A percentile compares a stretch with the other conserved stretches of the same genome.
Evolutionary conservation across 2,113 vertebrate species (phyloP).

Genomic region (Archocentrus centrarchus): DNA sequence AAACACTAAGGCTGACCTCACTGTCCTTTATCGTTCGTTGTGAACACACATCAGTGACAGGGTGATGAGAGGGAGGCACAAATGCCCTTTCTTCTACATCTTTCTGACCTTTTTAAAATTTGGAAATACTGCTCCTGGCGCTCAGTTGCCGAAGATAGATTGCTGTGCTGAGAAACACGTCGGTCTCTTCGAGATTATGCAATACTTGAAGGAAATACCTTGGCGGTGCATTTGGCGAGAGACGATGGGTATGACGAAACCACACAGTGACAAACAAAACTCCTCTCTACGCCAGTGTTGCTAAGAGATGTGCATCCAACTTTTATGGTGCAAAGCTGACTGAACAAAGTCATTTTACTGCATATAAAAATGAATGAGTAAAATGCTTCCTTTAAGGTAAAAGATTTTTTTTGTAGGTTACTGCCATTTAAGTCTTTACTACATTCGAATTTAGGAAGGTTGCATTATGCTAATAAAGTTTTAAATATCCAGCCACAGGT

Average conservation of each 20-base stretch:
- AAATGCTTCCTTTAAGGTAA: background rate
- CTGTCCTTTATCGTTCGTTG: constrained; percentile 31
- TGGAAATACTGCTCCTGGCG: constrained; percentile 47
- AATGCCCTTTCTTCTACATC: constrained; percentile 36
- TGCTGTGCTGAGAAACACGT: constrained; percentile 15
- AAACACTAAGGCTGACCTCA: constrained; percentile 62
- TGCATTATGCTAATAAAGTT: background rate
- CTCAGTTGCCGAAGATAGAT: constrained; percentile 22
- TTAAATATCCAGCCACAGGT: background rate
- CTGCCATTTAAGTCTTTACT: background rate
- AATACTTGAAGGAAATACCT: constrained; percentile 31
- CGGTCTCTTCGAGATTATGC: constrained; percentile 22
- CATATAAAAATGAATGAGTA: background rate
- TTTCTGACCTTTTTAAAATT: constrained; percentile 73
- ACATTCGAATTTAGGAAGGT: background rate
- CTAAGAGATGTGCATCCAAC: background rate
- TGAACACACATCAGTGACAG: constrained; percentile 53
- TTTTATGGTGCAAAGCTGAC: background rate
- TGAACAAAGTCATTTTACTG: background rate
- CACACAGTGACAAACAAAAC: background rate
- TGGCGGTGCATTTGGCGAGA: background rate
- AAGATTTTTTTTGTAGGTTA: background rate
- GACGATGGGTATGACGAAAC: background rate
- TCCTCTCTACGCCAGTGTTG: background rate
- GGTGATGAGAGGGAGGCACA: constrained; percentile 47